Conservation (phyloP, 1,140 invertebrate genomes). For the Formica exsecta region DNA sequence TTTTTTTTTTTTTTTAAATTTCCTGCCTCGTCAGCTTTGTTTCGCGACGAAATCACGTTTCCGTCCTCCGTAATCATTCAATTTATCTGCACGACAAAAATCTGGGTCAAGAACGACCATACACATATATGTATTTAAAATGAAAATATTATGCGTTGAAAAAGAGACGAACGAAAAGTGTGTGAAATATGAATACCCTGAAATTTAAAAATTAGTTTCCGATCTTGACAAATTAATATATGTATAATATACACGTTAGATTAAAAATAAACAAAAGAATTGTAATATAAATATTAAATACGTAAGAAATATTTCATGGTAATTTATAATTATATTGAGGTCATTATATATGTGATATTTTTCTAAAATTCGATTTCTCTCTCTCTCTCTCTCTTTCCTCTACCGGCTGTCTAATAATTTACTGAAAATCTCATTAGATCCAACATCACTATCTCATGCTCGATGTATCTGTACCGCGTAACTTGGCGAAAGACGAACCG, state of each 20-base stretch:
- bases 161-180: neutral
- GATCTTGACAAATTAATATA: neutral
- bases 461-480: slow-evolving; percentile 26
- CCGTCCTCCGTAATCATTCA: slow-evolving; percentile 55
- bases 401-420: slow-evolving; percentile 21
- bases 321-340: slow-evolving; percentile 8
- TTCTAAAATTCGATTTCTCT: neutral
- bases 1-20: slow-evolving; percentile 46
- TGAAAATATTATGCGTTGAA: slow-evolving; percentile 8
- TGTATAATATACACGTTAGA: neutral
- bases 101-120: slow-evolving; percentile 36
- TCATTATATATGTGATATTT: neutral
- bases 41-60: slow-evolving; percentile 23
- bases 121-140: neutral
- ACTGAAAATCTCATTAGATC: slow-evolving; percentile 35
- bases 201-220: neutral
- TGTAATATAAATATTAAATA: too few relatives aligned
- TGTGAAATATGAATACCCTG: neutral
- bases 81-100: slow-evolving; percentile 57
- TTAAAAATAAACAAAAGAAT: neutral
- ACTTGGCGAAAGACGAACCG: slow-evolving; percentile 26
- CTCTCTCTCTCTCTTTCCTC: neutral
- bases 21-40: slow-evolving; percentile 59
- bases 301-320: too few relatives aligned
- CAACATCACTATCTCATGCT: slow-evolving; percentile 22